Conservation (phyloP, 2,888 invertebrate species). For the Thelaira solivaga region DNA sequence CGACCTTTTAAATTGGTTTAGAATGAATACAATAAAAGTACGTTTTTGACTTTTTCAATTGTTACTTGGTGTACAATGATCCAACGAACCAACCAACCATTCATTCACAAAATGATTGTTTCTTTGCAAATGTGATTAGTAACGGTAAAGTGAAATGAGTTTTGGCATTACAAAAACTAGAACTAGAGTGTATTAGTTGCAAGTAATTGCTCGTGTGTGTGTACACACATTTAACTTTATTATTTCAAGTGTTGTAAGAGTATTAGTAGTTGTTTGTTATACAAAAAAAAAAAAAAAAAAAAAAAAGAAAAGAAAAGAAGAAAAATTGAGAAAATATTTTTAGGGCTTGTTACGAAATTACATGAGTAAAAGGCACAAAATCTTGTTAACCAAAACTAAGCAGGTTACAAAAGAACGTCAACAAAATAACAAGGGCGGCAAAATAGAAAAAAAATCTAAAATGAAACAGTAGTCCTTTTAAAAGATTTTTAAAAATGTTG, state of each 20-base stretch:
- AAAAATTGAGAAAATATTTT: no score
- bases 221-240: not conserved
- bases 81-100: slow-evolving; percentile 9
- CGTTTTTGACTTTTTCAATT: slow-evolving; percentile 66
- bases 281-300: not conserved
- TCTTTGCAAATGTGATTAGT: slow-evolving; percentile 40
- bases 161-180: not conserved
- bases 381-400: slow-evolving; percentile 54
- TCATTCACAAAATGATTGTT: slow-evolving; percentile 10
- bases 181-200: slow-evolving; percentile 9
- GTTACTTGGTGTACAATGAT: slow-evolving; percentile 22
- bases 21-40: slow-evolving; percentile 32
- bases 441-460: no score
- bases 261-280: not conserved
- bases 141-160: slow-evolving; percentile 12
- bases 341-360: slow-evolving; percentile 24
- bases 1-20: slow-evolving; percentile 73
- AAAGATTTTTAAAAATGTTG: no score
- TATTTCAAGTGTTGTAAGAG: slow-evolving; percentile 31
- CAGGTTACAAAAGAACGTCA: slow-evolving; percentile 12
- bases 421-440: not conserved
- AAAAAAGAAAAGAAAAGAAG: no score
- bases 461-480: no score
- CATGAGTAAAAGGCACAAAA: slow-evolving; percentile 56
- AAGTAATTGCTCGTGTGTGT: not conserved